Evolutionary conservation across 2,888 invertebrate genomes (phyloP), one percentile per base, ranked within the genome.

Genomic region (Xylota segnis): DNA sequence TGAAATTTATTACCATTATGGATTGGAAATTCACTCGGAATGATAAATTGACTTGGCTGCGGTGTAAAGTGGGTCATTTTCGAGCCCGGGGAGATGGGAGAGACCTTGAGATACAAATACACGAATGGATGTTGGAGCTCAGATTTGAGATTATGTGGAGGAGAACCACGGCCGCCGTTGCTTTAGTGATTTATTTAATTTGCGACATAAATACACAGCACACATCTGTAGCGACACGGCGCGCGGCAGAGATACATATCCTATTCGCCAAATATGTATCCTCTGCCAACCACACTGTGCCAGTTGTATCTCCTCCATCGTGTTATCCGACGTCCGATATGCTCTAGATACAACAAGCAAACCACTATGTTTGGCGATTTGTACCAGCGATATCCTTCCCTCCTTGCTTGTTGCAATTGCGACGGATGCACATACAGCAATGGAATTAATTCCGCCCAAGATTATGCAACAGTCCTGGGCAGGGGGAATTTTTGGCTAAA

Each of bases 31-130:
- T 86, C 86, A 76, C 71, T 86, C 82, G 86, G 82, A 88, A 88
- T 89, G 89, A 89, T 89, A 88, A 89, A 89, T 89, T 87, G 88
- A 88, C 88, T 89, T 89, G 89, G 89, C 89, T 89, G 71, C 81
- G 87, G 87, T 72, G 81, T 87, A 89, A 89, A 88, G 88, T 89
- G 88, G 88, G 88, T 89, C 88, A 89, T 87, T 88, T 88, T 83
- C 87, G 66, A 54, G 63, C 66, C 32, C 63, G 14, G 37, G 18
- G 27, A 54, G 72, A 86, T 75, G 72, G 14, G 37, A 14, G 27
- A 54, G 72, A 86, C 78, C 76, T 79, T 78, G 82, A 74, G 81
- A 29, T 65, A 63, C 29, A 56, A 37, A 12, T 10, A 68, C 9
- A 27, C 9, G 52, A 6, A 7, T 12, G 27, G 27, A 37, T 18